phyloP scores from a whole-genome alignment of 1,140 invertebrate genomes.

The Drosophila setifemur region DNA sequence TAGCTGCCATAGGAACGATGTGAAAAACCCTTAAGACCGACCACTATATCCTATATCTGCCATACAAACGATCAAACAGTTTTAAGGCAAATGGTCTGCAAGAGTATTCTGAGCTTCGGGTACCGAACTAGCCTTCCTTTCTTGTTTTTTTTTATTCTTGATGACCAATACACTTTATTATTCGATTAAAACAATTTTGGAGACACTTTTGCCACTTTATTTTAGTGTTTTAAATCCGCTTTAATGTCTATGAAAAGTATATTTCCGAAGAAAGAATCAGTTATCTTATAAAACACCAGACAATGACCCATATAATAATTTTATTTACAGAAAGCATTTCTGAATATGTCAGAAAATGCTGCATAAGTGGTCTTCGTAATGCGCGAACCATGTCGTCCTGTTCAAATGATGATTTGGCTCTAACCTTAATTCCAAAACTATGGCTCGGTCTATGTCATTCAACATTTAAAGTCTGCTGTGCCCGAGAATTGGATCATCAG shows the following conservation, averaged over 20 bases:
- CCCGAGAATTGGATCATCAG: conserved; percentile 49
- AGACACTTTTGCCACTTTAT: too few relatives aligned
- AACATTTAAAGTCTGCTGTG: conserved; percentile 74
- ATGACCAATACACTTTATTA: too few relatives aligned
- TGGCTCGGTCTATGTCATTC: conserved; percentile 76
- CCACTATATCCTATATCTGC: too few relatives aligned
- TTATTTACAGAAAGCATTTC: conserved; percentile 44
- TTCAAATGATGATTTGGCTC: conserved; percentile 36
- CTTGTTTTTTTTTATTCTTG: too few relatives aligned
- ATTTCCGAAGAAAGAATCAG: not conserved
- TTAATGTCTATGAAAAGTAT: not conserved
- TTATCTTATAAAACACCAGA: too few relatives aligned
- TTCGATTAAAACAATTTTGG: too few relatives aligned
- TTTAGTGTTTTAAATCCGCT: not conserved
- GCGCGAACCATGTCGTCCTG: conserved; percentile 50
- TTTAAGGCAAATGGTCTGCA: too few relatives aligned
- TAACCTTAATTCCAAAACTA: conserved; percentile 51
- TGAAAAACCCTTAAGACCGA: too few relatives aligned
- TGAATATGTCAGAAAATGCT: conserved; percentile 73
- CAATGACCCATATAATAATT: not conserved
- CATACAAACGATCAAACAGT: too few relatives aligned
- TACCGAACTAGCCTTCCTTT: too few relatives aligned
- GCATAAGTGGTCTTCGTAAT: conserved; percentile 58
- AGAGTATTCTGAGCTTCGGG: too few relatives aligned
- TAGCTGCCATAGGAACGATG: too few relatives aligned